Evolutionary conservation across 1,140 invertebrate species (phyloP).

Genomic region (Drosophila athabasca): DNA sequence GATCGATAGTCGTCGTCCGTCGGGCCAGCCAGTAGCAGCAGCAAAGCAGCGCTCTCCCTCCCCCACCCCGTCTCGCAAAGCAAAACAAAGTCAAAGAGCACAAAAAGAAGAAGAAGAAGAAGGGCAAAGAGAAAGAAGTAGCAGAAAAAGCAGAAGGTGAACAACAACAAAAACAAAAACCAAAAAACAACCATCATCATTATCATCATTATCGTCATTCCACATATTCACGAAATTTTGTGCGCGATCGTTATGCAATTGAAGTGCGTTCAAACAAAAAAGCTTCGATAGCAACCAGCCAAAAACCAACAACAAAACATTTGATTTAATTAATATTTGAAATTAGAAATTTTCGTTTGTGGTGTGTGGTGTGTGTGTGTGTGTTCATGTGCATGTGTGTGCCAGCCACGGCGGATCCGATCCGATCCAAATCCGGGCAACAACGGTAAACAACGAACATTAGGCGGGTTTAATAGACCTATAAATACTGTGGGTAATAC

Average conservation of each 20-base stretch:
- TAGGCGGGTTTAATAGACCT: conserved; percentile 46
- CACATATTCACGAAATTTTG: conserved; percentile 46
- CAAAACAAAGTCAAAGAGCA: conserved; percentile 25
- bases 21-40: too few species aligned
- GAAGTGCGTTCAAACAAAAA: conserved; percentile 67
- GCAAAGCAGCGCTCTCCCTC: too few species aligned
- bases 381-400: neutral
- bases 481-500: conserved; percentile 42
- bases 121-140: conserved; percentile 23
- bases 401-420: neutral
- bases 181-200: conserved; percentile 36
- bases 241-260: conserved; percentile 73
- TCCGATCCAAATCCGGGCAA: conserved; percentile 1
- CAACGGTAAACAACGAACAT: conserved; percentile 10
- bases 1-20: conserved; percentile 57
- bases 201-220: conserved; percentile 20
- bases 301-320: conserved; percentile 1
- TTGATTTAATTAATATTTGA: conserved; percentile 37
- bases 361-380: neutral
- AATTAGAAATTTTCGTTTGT: conserved; percentile 37
- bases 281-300: conserved; percentile 49
- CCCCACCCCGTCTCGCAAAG: neutral
- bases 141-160: conserved; percentile 26
- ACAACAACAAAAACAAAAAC: conserved; percentile 27
- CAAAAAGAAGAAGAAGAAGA: neutral